phyloP scores from a whole-genome alignment of 1,140 invertebrate species.

The Aphelenchoides avenae region DNA sequence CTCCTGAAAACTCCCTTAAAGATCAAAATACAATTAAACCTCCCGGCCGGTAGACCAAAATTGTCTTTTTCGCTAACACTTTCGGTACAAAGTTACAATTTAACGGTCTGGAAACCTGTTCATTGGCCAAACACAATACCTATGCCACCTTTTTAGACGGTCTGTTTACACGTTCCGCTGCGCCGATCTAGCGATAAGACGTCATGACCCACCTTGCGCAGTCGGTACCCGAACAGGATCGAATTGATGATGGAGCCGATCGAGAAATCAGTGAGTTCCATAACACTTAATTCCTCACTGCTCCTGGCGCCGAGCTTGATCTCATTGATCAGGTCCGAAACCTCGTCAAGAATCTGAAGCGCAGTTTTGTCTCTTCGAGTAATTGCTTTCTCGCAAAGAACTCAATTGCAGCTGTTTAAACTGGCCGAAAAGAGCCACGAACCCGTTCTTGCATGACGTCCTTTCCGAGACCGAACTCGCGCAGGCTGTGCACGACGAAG shows the following conservation, averaged over 20 bases:
- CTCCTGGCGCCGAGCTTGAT: conserved; percentile 2
- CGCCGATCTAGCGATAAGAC: too few species aligned
- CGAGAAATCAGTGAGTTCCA: conserved; percentile 9
- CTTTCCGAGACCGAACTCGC: conserved; percentile 29
- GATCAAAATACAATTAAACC: too few species aligned
- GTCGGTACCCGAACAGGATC: conserved; percentile 14
- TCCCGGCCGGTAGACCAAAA: too few species aligned
- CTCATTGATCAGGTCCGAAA: not conserved
- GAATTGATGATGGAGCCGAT: conserved; percentile 17
- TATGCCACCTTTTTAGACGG: too few species aligned
- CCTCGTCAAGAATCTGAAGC: not conserved
- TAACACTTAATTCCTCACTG: conserved; percentile 5
- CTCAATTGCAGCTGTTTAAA: not conserved
- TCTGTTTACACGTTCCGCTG: too few species aligned
- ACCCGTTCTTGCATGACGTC: conserved; percentile 34
- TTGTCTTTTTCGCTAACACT: too few species aligned
- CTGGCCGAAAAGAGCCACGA: not conserved
- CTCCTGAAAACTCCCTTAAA: too few species aligned
- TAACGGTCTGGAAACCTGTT: too few species aligned
- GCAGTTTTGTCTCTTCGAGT: not conserved
- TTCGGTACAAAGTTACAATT: too few species aligned
- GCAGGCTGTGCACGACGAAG: conserved; percentile 25
- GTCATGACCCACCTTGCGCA: too few species aligned
- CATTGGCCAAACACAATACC: too few species aligned
- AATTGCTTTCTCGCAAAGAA: not conserved